These are phyloP conservation scores for Hypselothyrea guttata DNA, from an alignment of 2,888 invertebrate species.

Conservation along the genomic window DNA sequence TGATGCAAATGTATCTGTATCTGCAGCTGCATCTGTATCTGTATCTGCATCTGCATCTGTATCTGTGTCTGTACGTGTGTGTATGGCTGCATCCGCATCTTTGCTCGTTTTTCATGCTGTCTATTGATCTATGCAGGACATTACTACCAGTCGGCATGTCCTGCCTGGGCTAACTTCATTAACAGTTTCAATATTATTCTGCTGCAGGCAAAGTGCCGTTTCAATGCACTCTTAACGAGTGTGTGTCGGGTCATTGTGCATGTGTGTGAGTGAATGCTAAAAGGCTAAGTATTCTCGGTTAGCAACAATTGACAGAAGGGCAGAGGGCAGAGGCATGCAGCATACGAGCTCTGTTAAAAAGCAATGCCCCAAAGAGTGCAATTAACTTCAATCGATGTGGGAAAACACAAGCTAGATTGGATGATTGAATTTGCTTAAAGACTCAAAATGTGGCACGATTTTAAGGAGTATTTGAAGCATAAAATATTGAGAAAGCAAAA, in stretches of 20 bases:
- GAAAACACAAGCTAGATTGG: too few species aligned
- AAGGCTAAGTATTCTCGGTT: slow-evolving; percentile 10
- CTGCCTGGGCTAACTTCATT: slow-evolving; percentile 64
- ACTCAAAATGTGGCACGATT: too few species aligned
- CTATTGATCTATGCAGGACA: slow-evolving; percentile 31
- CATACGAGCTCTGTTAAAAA: not conserved
- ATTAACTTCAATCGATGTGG: too few species aligned
- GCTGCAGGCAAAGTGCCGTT: slow-evolving; percentile 30
- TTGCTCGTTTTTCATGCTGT: slow-evolving; percentile 31
- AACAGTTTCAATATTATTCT: slow-evolving; percentile 74
- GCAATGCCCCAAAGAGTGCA: not conserved
- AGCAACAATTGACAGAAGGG: slow-evolving; percentile 3
- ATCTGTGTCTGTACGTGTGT: slow-evolving; percentile 6
- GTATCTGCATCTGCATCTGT: slow-evolving; percentile 36
- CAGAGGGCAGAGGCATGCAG: slow-evolving; percentile 4
- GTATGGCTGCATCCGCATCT: slow-evolving; percentile 14
- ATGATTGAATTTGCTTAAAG: too few species aligned
- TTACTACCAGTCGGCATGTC: slow-evolving; percentile 20
- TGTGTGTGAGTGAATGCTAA: slow-evolving; percentile 3
- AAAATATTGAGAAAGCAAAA: too few species aligned
- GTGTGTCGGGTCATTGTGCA: not conserved
- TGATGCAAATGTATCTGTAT: slow-evolving; percentile 20
- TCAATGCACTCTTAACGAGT: slow-evolving; percentile 32
- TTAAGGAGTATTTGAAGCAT: too few species aligned
- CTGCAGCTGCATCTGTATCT: slow-evolving; percentile 26